phyloP scores from a whole-genome alignment of 2,888 invertebrate species.

The Petrolisthes manimaculis region DNA sequence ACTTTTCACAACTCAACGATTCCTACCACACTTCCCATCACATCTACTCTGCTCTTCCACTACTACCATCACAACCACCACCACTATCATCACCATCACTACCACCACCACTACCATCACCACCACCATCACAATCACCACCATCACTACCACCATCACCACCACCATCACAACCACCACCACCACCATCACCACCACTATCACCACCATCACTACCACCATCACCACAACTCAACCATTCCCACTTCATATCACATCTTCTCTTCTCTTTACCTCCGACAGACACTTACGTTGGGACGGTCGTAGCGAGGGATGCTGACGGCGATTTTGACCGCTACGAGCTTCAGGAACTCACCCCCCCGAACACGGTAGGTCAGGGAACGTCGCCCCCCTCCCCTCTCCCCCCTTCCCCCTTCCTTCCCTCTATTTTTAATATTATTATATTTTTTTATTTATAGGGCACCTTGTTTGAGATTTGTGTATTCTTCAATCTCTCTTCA shows the following conservation, averaged over 20 bases:
- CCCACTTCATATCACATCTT: background rate
- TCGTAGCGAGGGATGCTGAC: constrained; percentile 58
- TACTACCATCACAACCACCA: background rate
- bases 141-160: background rate
- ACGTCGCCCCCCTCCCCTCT: background rate
- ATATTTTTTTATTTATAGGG: no score
- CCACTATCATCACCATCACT: background rate
- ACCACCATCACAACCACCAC: background rate
- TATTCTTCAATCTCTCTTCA: no score
- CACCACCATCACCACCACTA: background rate
- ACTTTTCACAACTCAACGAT: no score
- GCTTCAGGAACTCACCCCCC: constrained; percentile 16
- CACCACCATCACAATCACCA: background rate
- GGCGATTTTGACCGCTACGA: constrained; percentile 36
- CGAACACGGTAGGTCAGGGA: constrained; percentile 24
- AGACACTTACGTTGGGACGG: constrained; percentile 59
- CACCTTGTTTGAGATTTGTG: no score
- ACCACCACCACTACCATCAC: background rate
- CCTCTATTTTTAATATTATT: no score
- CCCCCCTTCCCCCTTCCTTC: background rate
- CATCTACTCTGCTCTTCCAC: no score
- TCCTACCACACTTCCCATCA: no score
- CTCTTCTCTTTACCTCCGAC: background rate
- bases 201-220: background rate
- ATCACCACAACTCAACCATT: background rate